These are phyloP conservation scores for Malachius bipustulatus DNA, from an alignment of 2,888 invertebrate species.

Conservation along the genomic window DNA sequence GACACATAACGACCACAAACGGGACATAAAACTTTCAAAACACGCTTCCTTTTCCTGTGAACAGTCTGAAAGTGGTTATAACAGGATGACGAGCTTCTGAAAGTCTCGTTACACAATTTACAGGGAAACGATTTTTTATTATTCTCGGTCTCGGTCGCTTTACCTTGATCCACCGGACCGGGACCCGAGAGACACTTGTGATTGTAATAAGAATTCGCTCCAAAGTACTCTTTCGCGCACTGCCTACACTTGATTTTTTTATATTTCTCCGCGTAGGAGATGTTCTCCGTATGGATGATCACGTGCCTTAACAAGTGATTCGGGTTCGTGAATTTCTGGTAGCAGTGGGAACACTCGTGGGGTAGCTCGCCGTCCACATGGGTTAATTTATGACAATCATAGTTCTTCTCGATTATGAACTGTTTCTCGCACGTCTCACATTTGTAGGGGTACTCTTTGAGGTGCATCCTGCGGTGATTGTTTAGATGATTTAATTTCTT, in stretches of 20 bases:
- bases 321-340: background rate
- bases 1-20: slow-evolving; percentile 27
- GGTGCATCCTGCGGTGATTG: slow-evolving; percentile 26
- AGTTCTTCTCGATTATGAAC: slow-evolving; percentile 28
- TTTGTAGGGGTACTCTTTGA: slow-evolving; percentile 28
- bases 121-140: slow-evolving; percentile 22
- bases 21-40: slow-evolving; percentile 25
- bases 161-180: slow-evolving; percentile 8
- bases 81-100: slow-evolving; percentile 23
- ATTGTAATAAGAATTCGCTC: background rate
- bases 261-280: background rate
- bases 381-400: slow-evolving; percentile 21
- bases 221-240: background rate
- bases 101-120: slow-evolving; percentile 26
- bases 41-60: slow-evolving; percentile 23
- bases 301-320: background rate
- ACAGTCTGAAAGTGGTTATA: slow-evolving; percentile 25
- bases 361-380: background rate
- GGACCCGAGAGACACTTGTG: background rate
- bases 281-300: slow-evolving; percentile 3
- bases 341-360: background rate
- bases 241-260: background rate
- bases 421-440: slow-evolving; percentile 29
- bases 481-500: slow-evolving; percentile 27
- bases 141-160: too few relatives aligned